Base-by-base conservation (phyloP, 2,888 invertebrate species). In the Harpalus rufipes region DNA sequence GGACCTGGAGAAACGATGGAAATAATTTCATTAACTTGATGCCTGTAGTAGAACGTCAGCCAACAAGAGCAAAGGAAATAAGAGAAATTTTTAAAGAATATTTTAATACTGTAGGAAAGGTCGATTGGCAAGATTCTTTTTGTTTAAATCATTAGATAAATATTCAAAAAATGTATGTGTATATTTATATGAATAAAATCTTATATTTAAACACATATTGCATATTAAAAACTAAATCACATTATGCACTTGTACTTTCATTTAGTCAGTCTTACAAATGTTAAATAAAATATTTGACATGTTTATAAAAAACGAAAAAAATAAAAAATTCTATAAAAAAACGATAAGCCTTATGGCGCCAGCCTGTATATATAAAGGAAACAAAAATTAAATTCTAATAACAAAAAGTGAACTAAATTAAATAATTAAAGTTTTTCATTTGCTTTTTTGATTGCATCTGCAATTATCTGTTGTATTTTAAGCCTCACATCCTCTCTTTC, bases 81-180 rank as follows among this genome's bases (percentile, higher is more conserved):
- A 39, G 76, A 39, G 18, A 41, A 14, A 39, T 76, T 39, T 76
- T 39, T 41, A 76, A 76, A 44, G 76, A 76, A 76, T 39, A 76
- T 76, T 76, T 76, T n/a, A 76, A 76, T 44, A 76, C 76, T 39
- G 41, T 76, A n/a, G 76, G 76, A 41, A n/a, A 76, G 41, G 76
- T 76, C 5, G 76, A 76, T 16, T 76, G 76, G 76, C 76, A 76
- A 44, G 44, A 76, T 44, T 12, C n/a, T 16, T 14, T 44, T 32
- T 76, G 18, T 76, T 41, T 41, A 41, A 16, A 14, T 8, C 76
- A 76, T 44, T 76, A 76, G 41, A 16, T 3, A 18, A 41, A 41
- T 8, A 56, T 56, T 56, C 1, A 14, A 56, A 56, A 56, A 56
- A 68, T 68, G 6, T 68, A n/a, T 68, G 32, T 68, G 1, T 68